Evolutionary conservation across 1,140 invertebrate genomes (phyloP).

Genomic region (Stegodyphus mimosarum): DNA sequence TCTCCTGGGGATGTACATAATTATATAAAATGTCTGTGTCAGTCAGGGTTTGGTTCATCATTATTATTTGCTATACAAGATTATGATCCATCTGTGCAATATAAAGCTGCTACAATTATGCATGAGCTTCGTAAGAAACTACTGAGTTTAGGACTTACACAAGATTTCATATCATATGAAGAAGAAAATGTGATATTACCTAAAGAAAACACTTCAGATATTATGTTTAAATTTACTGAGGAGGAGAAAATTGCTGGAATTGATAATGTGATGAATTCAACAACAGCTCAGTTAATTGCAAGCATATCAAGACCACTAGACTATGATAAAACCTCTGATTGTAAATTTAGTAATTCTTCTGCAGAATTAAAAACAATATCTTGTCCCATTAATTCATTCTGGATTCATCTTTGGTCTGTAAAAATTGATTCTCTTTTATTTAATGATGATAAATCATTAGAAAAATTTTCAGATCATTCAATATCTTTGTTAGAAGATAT

Average conservation of each 20-base stretch:
- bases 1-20: not conserved
- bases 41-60: slow-evolving; percentile 30
- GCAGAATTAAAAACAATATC: not conserved
- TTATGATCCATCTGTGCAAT: not conserved
- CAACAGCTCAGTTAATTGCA: slow-evolving; percentile 23
- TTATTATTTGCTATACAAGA: slow-evolving; percentile 10
- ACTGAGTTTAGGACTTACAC: not conserved
- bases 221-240: not conserved
- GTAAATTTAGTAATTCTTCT: not conserved
- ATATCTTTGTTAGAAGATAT: not conserved
- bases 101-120: slow-evolving; percentile 19
- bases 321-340: not conserved
- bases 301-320: not conserved
- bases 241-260: slow-evolving; percentile 9
- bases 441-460: not conserved
- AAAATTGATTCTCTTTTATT: not conserved
- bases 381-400: not conserved
- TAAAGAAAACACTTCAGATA: not conserved
- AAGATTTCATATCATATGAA: not conserved
- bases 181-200: not conserved
- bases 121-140: not conserved
- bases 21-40: not conserved
- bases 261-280: slow-evolving; percentile 12
- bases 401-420: not conserved
- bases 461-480: not conserved